Evolutionary conservation across 2,113 vertebrate genomes (phyloP), one percentile per base, ranked within the genome.

Genomic region (Rattus rattus): DNA sequence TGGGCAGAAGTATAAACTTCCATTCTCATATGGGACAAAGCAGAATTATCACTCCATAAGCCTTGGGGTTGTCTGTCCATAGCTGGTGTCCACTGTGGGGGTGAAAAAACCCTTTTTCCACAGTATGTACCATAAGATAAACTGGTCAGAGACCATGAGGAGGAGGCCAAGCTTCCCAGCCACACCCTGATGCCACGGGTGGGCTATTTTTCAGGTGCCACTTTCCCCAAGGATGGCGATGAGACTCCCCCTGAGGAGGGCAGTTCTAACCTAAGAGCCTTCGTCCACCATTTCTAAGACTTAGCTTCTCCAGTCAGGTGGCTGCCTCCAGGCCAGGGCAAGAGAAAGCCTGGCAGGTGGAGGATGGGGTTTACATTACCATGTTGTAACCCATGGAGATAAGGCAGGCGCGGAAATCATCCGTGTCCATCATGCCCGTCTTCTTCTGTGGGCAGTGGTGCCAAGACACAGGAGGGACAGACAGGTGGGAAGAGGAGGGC

Each of bases 351-450:
- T 72, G 84, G 88, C 83, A 91, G 92, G 65, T 56, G n/a, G 90
- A 94, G 93, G 81, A 76, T 19, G 88, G 93, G 97, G 96, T 98
- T 98, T 99, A 99, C 99, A 89, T 99, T 99, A 99, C 99, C 99
- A 99, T 99, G 98, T 99, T 99, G 99, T 99, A 99, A 99, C 99
- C 99, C 99, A 99, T 99, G 99, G 99, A 99, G 99, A 99, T 99
- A 98, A 99, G 99, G 99, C 99, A 99, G 99, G 99, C 99, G 98
- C 99, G 99, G 99, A 99, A 99, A 99, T 99, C 99, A 98, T 99
- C 99, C 96, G 99, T 99, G 98, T 99, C 99, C 99, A 99, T 99
- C 99, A 99, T 99, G 98, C 99, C 99, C 99, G 99, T 99, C 99
- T 99, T 99, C 99, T 99, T 99, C 99, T 99, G 99, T 95, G 88